These are phyloP conservation scores for Sympetrum striolatum DNA, from an alignment of 2,888 invertebrate genomes.

Conservation along the genomic window DNA sequence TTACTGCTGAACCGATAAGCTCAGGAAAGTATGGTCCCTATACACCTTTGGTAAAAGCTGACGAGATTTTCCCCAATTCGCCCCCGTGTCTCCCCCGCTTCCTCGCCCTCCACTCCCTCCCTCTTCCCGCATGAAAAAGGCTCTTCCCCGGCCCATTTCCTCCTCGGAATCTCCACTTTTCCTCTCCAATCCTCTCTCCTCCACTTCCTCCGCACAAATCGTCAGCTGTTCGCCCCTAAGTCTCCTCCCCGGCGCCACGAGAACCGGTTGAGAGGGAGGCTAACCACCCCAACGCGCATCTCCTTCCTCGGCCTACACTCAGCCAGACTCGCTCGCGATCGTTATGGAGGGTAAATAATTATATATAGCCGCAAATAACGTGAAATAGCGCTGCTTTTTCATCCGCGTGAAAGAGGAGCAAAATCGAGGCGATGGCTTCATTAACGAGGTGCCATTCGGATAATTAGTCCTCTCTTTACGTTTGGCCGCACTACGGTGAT, in stretches of 20 bases:
- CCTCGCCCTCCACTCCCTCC: background rate
- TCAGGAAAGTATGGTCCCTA: too few species aligned
- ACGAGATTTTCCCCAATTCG: background rate
- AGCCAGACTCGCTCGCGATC: background rate
- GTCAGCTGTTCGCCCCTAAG: background rate
- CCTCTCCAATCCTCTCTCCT: background rate
- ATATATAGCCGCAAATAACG: background rate
- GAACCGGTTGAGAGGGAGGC: background rate
- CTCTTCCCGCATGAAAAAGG: background rate
- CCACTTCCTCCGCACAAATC: background rate
- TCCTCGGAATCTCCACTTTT: background rate
- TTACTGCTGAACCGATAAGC: too few species aligned
- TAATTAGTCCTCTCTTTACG: too few species aligned
- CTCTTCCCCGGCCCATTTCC: background rate
- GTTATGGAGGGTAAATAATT: background rate
- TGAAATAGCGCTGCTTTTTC: too few species aligned
- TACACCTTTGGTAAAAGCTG: too few species aligned
- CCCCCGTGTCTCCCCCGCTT: background rate
- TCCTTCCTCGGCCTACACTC: background rate
- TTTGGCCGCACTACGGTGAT: too few species aligned
- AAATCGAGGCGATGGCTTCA: too few species aligned
- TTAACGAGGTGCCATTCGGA: too few species aligned
- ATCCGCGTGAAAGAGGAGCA: too few species aligned
- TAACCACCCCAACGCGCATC: background rate
- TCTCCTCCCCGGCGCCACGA: background rate